Conservation (phyloP, 2,113 vertebrate species). For the Collichthys lucidus region DNA sequence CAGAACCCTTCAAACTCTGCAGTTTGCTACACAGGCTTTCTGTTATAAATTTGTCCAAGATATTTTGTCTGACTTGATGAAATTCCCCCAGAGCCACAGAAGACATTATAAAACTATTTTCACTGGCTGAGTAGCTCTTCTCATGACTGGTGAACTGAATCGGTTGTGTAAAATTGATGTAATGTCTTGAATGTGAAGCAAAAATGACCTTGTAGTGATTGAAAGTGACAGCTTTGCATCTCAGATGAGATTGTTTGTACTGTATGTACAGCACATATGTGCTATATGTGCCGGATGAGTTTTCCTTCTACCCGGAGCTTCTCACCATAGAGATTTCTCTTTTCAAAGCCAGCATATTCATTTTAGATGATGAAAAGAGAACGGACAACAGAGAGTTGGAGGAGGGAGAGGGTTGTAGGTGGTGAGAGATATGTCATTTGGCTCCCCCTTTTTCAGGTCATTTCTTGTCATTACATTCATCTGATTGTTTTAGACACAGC, state of each 20-base stretch:
- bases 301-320: background rate
- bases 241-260: background rate
- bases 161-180: background rate
- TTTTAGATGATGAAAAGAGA: background rate
- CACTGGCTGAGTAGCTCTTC: background rate
- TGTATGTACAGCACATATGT: background rate
- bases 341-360: background rate
- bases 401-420: background rate
- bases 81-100: conserved; percentile 1
- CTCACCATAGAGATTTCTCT: background rate
- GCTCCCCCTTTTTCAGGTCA: background rate
- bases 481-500: conserved; percentile 14
- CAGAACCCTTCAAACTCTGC: background rate
- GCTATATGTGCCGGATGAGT: background rate
- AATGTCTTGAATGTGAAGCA: background rate
- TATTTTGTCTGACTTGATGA: background rate
- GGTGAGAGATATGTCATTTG: conserved; percentile 25
- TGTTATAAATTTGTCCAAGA: background rate
- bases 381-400: background rate
- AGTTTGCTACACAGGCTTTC: background rate
- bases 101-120: background rate
- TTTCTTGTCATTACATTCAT: conserved; percentile 33
- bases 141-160: background rate
- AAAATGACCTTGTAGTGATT: background rate
- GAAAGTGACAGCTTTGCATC: background rate